A percentile compares a stretch with the other conserved stretches of the same genome.
phyloP scores from a whole-genome alignment of 2,888 invertebrate genomes.

The Bellardia pandia region DNA sequence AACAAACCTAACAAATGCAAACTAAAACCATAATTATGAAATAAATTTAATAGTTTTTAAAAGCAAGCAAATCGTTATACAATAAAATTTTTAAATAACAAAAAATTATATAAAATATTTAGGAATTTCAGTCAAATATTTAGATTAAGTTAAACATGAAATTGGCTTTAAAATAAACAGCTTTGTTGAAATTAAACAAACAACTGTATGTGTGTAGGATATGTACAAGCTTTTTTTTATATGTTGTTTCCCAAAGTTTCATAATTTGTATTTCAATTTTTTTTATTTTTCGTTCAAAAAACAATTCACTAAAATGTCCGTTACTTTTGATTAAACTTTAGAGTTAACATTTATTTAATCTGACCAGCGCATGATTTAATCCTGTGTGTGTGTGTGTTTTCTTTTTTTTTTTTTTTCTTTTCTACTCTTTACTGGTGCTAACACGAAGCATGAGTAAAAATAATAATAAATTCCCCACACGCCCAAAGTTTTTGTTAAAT shows the following conservation, averaged over 20 bases:
- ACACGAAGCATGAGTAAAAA: conserved; percentile 2
- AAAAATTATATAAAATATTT: neutral
- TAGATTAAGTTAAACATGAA: no score
- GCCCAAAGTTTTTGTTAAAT: conserved; percentile 41
- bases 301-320: conserved; percentile 10
- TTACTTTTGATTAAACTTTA: conserved; percentile 40
- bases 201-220: neutral
- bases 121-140: no score
- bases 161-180: neutral
- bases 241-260: neutral
- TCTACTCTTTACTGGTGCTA: neutral
- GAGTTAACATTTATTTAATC: conserved; percentile 22
- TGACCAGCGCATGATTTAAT: conserved; percentile 52
- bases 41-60: conserved; percentile 1
- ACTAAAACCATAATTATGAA: neutral
- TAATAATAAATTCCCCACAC: conserved; percentile 60
- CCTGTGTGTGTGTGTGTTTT: no score
- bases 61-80: neutral
- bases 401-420: neutral
- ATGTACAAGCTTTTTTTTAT: neutral
- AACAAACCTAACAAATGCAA: conserved; percentile 12
- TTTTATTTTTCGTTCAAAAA: neutral
- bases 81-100: neutral
- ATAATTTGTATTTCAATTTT: neutral
- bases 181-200: neutral